Evolutionary conservation across 2,113 vertebrate species (phyloP).

Genomic region (Saiga tatarica): DNA sequence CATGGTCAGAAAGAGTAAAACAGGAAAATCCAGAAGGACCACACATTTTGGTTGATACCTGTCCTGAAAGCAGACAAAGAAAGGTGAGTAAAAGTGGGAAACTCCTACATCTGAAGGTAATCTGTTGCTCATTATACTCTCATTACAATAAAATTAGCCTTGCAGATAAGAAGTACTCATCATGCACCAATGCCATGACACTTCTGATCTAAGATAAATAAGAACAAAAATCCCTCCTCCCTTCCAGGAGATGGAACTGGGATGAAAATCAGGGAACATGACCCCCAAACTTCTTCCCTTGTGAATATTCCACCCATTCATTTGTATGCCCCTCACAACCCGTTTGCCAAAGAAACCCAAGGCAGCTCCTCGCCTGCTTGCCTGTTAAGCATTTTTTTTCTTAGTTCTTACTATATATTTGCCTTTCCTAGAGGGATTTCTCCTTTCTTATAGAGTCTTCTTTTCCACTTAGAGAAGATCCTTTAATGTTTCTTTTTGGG

Average conservation of each 20-base stretch:
- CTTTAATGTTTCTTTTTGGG: neutral
- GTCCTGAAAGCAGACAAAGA: neutral
- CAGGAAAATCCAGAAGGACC: neutral
- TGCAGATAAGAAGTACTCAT: neutral
- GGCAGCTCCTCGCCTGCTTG: neutral
- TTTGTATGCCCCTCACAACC: neutral
- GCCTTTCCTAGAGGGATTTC: neutral
- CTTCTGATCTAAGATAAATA: neutral
- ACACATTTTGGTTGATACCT: neutral
- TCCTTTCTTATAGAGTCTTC: neutral
- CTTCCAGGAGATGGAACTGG: neutral
- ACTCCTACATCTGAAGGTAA: neutral
- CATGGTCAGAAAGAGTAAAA: neutral
- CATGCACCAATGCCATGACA: neutral
- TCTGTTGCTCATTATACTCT: neutral
- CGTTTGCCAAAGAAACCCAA: neutral
- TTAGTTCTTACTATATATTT: neutral
- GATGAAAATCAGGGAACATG: neutral
- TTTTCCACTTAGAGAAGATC: neutral
- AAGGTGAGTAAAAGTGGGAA: neutral
- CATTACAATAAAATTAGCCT: neutral
- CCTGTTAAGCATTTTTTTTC: neutral
- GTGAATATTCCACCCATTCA: neutral
- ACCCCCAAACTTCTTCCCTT: neutral
- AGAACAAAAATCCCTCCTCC: neutral